Base-by-base conservation (phyloP, 1,140 invertebrate genomes). In the Drosophila lowei region DNA sequence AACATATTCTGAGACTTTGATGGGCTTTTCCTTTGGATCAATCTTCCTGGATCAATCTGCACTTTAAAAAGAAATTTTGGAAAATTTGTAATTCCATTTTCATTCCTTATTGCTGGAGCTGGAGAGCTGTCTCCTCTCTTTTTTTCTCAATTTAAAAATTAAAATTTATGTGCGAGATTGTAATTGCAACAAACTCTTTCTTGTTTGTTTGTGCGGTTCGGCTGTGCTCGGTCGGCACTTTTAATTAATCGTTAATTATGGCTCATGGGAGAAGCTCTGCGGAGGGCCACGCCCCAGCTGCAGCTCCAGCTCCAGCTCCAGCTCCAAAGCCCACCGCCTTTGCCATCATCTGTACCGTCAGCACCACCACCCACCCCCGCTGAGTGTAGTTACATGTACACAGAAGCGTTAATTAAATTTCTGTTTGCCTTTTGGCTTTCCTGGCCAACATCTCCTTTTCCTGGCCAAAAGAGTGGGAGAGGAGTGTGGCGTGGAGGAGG, bases 161-260 rank as follows among this genome's bases (percentile, higher is more conserved):
- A 73, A 55, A 66, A 85, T 75, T 75, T 84, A 66, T 83, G 61
- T 56, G 42, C 30, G 54, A 55, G 71, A 70, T 55, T 52, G 55
- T 21, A 47, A 62, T 62, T 64, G 61, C 62, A 62, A 49, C 21
- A 59, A 74, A 76, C 47, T 61, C 67, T 18, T 63, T 63, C 50
- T 41, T 42, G 49, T 63, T 41, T 28, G 41, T 34, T 72, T 60
- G 57, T 54, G 57, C n/a, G 48, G 59, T 34, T 48, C 23, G 60
- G 52, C 42, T 38, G 34, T 38, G 34, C 34, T 55, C 63, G 28
- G 50, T 70, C 77, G 70, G 63, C 53, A 49, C 70, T 71, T 81
- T 86, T 86, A 86, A 86, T 86, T 86, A 86, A 88, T 88, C 84
- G 74, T 86, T 86, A 86, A 86, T 86, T 86, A 86, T 86, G 83